These are phyloP conservation scores for Melanostoma mellinum DNA, from an alignment of 2,888 invertebrate species.

Conservation along the genomic window DNA sequence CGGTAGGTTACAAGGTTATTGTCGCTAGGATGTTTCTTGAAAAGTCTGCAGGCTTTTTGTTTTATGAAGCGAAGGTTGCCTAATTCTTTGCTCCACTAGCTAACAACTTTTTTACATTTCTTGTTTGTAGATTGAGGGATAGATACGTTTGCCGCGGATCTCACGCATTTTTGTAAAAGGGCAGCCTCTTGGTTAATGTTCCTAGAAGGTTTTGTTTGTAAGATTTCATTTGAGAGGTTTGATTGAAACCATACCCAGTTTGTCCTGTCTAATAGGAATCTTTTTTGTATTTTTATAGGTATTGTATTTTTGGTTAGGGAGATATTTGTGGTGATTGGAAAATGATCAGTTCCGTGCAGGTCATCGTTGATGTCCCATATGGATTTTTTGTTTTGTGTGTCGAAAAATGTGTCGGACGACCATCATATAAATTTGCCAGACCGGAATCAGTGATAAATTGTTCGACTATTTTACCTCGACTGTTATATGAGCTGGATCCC, in stretches of 20 bases:
- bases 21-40: no score
- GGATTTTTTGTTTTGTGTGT: conserved; percentile 22
- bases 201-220: not conserved
- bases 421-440: conserved; percentile 27
- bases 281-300: not conserved
- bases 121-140: not conserved
- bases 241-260: conserved; percentile 8
- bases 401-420: conserved; percentile 37
- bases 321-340: conserved; percentile 3
- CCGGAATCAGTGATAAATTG: conserved; percentile 9
- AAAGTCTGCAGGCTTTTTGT: no score
- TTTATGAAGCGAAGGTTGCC: not conserved
- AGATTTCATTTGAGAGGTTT: not conserved
- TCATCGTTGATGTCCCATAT: conserved; percentile 5
- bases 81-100: not conserved
- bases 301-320: not conserved
- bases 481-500: conserved; percentile 31
- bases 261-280: conserved; percentile 1
- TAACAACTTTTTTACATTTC: no score
- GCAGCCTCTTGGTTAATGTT: conserved; percentile 6
- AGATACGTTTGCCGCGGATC: not conserved
- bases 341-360: conserved; percentile 31
- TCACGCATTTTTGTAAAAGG: not conserved
- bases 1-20: no score
- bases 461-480: conserved; percentile 34